Conservation (phyloP, 2,113 vertebrate genomes). For the Coregonus clupeaformis region DNA sequence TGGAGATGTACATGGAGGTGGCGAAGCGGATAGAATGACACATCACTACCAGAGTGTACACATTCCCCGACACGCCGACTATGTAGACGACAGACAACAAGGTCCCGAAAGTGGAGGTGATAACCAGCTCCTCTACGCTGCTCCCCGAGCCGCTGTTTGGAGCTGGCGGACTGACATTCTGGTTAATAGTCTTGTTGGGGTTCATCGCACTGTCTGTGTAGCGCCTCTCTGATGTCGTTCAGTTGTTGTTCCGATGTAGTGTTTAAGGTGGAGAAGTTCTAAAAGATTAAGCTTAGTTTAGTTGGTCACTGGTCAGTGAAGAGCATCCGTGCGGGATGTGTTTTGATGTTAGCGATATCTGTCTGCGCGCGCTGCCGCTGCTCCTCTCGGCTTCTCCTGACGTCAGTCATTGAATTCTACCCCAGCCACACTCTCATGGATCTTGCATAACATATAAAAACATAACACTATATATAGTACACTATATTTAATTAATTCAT, state of each 20-base stretch:
- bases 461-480: no score
- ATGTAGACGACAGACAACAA: constrained; percentile 85
- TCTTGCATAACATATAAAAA: no score
- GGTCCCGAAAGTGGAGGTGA: constrained; percentile 85
- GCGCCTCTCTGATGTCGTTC: not conserved
- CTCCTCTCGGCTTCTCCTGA: constrained; percentile 54
- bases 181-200: constrained; percentile 50
- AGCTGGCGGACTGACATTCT: constrained; percentile 45
- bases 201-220: constrained; percentile 52
- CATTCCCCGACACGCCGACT: constrained; percentile 84
- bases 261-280: constrained; percentile 41
- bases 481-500: no score
- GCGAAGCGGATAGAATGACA: constrained; percentile 85
- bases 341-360: constrained; percentile 5
- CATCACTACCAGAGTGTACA: constrained; percentile 91
- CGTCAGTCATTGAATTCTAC: constrained; percentile 58
- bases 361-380: constrained; percentile 34
- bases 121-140: constrained; percentile 73
- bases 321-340: constrained; percentile 41
- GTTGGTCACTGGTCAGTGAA: not conserved
- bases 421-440: not conserved
- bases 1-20: constrained; percentile 89
- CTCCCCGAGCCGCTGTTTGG: constrained; percentile 43
- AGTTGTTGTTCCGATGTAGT: not conserved
- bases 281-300: constrained; percentile 10